These are phyloP conservation scores for Pterocles gutturalis DNA, from an alignment of 2,113 vertebrate species.

Conservation along the genomic window DNA sequence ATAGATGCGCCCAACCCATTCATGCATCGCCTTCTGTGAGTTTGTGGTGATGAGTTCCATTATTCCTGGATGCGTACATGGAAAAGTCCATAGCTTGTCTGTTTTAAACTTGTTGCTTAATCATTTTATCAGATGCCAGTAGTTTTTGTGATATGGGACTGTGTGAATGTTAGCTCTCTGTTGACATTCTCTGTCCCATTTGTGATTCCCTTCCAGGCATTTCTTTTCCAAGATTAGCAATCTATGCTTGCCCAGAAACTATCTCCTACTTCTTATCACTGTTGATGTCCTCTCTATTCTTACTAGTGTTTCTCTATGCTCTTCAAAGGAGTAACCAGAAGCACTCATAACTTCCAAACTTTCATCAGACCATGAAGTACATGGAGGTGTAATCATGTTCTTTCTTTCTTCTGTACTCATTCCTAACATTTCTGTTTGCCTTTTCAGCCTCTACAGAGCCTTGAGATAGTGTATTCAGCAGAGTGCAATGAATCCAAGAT, in stretches of 20 bases:
- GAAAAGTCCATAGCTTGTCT: slow-evolving; percentile 4
- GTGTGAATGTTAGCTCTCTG: background rate
- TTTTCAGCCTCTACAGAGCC: slow-evolving; percentile 10
- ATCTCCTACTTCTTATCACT: slow-evolving; percentile 7
- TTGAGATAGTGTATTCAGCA: background rate
- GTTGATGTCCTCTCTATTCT: background rate
- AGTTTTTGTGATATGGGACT: slow-evolving; percentile 13
- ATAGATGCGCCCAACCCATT: background rate
- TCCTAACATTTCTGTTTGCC: slow-evolving; percentile 41
- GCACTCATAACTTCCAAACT: slow-evolving; percentile 1
- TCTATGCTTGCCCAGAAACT: background rate
- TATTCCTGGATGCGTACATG: background rate
- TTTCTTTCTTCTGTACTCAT: slow-evolving; percentile 36
- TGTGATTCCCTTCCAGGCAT: background rate
- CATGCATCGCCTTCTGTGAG: background rate
- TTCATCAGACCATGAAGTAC: slow-evolving; percentile 18
- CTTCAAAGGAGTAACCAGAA: slow-evolving; percentile 9
- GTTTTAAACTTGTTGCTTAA: slow-evolving; percentile 32
- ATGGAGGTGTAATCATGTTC: background rate
- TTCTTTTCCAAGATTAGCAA: slow-evolving; percentile 3
- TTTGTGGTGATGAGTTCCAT: background rate
- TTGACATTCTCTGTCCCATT: slow-evolving; percentile 22
- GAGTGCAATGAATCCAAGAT: background rate
- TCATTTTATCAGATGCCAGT: background rate
- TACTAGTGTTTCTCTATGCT: background rate